Base-by-base conservation (phyloP, 2,888 invertebrate genomes). In the Onthophagus sagittarius region DNA sequence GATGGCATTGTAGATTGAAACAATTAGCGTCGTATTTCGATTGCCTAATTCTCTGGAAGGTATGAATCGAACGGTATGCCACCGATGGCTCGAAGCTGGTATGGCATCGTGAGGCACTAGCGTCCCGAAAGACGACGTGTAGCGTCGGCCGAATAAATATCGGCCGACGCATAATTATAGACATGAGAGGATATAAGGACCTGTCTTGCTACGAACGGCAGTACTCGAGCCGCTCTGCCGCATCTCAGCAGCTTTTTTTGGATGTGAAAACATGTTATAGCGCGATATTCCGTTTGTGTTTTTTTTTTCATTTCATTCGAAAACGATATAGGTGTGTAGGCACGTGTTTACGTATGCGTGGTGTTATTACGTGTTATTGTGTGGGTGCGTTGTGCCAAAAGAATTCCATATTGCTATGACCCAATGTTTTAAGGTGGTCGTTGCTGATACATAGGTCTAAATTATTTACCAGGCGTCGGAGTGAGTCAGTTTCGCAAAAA, bases 161-260 rank as follows among this genome's bases (percentile, higher is more conserved):
- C 39, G 39, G 39, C 39, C 39, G 39, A 7, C 11, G 39, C 39
- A 31, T 67, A 67, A 67, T 67, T 67, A 67, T 67, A 67, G 67
- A 67, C 31, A n/a, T 67, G 67, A 67, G 67, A 67, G 67, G 67
- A 67, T 67, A 67, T 23, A 67, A 67, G 67, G 67, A 67, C 67
- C 67, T 67, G 67, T 67, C 67, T 15, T 15, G 15, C 32, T 15
- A 13, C n/a, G n/a, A n/a, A 67, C 31, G 32, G 67, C 32, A 67
- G 67, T 67, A 23, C 23, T n/a, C 67, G 15, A 67, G 67, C 31
- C 23, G 13, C 31, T 31, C 1, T 23, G 31, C 7, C 23, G 67
- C 31, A 67, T 67, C 67, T 53, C 9, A 15, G 23, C 31, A 9
- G 67, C 15, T 67, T 32, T 67, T 23, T n/a, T 67, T 67, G 31